phyloP scores from a whole-genome alignment of 2,113 vertebrate genomes.

The Muntiacus muntjak region DNA sequence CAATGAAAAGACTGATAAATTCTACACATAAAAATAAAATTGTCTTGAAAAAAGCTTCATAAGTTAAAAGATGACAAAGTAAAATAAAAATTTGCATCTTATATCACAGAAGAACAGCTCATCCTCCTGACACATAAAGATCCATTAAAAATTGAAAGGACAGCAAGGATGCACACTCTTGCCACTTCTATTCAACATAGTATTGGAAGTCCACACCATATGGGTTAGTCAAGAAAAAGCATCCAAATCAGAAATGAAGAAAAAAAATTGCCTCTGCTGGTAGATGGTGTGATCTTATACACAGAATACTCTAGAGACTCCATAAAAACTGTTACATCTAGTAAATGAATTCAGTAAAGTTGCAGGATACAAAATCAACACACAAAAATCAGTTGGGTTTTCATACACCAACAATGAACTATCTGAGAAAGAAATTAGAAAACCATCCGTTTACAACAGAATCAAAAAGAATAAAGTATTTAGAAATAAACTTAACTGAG shows the following conservation, averaged over 20 bases:
- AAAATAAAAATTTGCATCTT: background rate
- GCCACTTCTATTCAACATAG: background rate
- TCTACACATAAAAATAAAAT: slow-evolving; percentile 10
- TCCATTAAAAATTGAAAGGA: background rate
- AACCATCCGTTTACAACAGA: background rate
- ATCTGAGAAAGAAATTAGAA: background rate
- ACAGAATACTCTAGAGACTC: background rate
- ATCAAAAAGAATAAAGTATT: background rate
- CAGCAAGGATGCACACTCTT: background rate
- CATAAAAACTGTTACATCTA: background rate
- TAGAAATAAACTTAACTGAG: background rate
- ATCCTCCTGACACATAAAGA: background rate
- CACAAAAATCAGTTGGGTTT: background rate
- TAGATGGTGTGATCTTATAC: background rate
- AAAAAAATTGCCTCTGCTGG: background rate
- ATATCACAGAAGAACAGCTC: background rate
- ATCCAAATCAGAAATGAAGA: background rate
- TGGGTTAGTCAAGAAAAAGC: background rate
- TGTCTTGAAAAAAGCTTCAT: background rate
- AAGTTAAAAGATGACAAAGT: background rate
- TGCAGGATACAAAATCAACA: background rate
- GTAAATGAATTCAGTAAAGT: background rate
- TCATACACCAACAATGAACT: background rate
- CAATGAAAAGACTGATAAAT: background rate
- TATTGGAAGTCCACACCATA: background rate